Evolutionary conservation across 2,888 invertebrate genomes (phyloP), one percentile per base, ranked within the genome.

Genomic region (Coenonympha glycerion): DNA sequence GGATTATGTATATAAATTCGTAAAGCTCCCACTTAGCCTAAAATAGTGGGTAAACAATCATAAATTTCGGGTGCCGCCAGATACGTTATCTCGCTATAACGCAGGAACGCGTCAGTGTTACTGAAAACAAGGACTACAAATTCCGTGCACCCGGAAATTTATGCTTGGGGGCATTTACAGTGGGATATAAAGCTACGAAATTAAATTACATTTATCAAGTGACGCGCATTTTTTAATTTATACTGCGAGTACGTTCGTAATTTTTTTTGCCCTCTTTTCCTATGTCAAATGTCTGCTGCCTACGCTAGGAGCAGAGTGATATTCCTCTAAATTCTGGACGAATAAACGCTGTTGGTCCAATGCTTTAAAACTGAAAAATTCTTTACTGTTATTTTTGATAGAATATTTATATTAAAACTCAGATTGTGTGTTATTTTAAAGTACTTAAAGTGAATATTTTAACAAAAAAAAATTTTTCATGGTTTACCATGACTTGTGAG

Each of bases 61-160:
- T 81, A 80, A 80, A 81, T 82, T 74, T 65, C 49, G 61, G 48
- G 60, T 46, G 64, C 69, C 64, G 37, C 52, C 55, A 70, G 71
- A 72, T 70, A 67, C 66, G 61, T 68, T 72, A 72, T 71, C 78
- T 70, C 33, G 31, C 30, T 31, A 21, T 33, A 44, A 44, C 66
- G 58, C 68, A 65, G 63, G 18, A 65, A 59, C 64, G 65, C 42
- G 56, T 53, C 49, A 52, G 36, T 48, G 52, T 47, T 54, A 46
- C 52, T 52, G 58, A 52, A 58, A 49, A 52, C 54, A 54, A 42
- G 31, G 42, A 49, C 58, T 50, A 54, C 56, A 56, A 56, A 54
- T 56, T 56, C 40, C 42, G 45, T 19, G 47, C 30, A 44, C 39
- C 34, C 19, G 46, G 56, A 8, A 33, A 44, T 44, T 44, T 44